Evolutionary conservation across 2,888 invertebrate species (phyloP), one percentile per base, ranked within the genome.

Genomic region (Temnothorax unifasciatus): DNA sequence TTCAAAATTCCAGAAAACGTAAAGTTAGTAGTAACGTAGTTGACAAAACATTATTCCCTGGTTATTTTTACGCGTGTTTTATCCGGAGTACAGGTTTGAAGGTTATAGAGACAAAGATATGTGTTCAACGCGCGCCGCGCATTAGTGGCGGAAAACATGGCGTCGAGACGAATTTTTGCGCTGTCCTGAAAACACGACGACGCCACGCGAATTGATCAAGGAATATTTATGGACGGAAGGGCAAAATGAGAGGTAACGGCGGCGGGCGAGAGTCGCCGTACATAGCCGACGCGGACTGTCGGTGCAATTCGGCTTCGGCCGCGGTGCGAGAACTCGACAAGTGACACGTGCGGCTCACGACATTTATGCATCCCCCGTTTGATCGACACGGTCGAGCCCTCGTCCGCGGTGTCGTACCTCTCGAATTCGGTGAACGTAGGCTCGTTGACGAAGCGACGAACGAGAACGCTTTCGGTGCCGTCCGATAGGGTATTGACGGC

Each of bases 391-490:
- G 34, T 21, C 47, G 79, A 73, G 75, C 50, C 50, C 59, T 73
- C 41, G 9, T 8, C 59, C 79, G 47, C 47, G 3, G 57, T 79
- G 79, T 79, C 79, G 3, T 29, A 73, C 38, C 79, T 79, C 71
- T 74, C 59, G 79, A 79, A 59, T 59, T 57, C 52, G 54, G 18
- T 11, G 52, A 8, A 41, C 47, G 47, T 3, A 15, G 44, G 44
- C 59, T 79, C 75, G 75, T 79, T 79, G 79, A 81, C 79, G 75
- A 74, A 81, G 47, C 38, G 76, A 74, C 79, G 79, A 81, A 47
- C 59, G 79, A 73, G 79, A 73, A 25, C 59, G 59, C 8, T 15
- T 11, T 44, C 54, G 52, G 13, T 18, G 4, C 44, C 57, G 34
- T 18, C 47, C 34, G 57, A 57, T 59, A 25, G 6, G 57, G 21